Percentiles rank a stretch among this genome's conserved stretches.
phyloP scores from a whole-genome alignment of 2,797 vertebrate species.

The Falco concolor region DNA sequence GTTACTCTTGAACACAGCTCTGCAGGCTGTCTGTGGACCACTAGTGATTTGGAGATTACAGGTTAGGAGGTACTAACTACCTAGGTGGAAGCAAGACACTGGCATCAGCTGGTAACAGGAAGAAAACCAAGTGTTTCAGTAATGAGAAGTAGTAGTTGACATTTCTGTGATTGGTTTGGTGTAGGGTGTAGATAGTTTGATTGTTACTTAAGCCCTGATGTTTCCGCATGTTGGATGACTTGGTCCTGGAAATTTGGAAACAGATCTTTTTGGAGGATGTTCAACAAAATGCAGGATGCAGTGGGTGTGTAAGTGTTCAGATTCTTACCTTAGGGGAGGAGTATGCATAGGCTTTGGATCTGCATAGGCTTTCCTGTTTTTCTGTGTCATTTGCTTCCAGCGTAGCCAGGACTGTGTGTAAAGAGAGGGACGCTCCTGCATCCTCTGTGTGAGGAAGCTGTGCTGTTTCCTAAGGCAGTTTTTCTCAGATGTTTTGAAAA shows the following conservation, averaged over 20 bases:
- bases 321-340: background rate
- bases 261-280: background rate
- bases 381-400: background rate
- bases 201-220: background rate
- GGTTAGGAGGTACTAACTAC: background rate
- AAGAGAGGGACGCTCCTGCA: background rate
- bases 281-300: background rate
- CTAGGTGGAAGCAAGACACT: background rate
- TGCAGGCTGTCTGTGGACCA: background rate
- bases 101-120: background rate
- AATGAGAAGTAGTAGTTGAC: background rate
- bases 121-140: background rate
- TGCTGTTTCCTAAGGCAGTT: background rate
- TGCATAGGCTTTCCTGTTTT: background rate
- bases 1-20: background rate
- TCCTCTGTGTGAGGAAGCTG: background rate
- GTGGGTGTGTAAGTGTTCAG: background rate
- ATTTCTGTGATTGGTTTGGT: background rate
- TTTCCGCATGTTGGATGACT: background rate
- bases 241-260: background rate
- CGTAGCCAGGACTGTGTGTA: background rate
- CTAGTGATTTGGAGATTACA: background rate
- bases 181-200: background rate
- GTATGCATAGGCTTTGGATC: background rate
- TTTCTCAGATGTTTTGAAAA: background rate